These are phyloP conservation scores for Drosophila rhopaloa DNA, from an alignment of 1,140 invertebrate genomes.

Conservation along the genomic window DNA sequence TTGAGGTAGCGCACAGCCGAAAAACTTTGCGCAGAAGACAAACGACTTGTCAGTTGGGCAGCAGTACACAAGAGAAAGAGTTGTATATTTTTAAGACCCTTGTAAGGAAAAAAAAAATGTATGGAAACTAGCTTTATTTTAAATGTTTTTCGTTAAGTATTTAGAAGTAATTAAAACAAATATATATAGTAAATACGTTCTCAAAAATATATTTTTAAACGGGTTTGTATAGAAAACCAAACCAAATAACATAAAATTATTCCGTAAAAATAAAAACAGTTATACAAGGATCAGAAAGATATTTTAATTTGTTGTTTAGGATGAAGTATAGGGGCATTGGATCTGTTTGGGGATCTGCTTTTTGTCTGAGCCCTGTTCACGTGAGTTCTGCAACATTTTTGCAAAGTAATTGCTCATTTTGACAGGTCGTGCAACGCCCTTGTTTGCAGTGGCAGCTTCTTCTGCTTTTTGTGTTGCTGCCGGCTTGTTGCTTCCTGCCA, in stretches of 20 bases:
- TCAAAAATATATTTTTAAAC: no score
- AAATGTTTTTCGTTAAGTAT: no score
- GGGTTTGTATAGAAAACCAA: no score
- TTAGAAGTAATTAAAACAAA: no score
- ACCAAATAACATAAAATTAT: no score
- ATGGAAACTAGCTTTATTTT: no score
- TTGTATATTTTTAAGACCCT: neutral
- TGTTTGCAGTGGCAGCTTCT: conserved; percentile 59
- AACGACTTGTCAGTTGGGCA: conserved; percentile 60
- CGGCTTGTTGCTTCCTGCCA: conserved; percentile 76
- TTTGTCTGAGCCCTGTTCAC: conserved; percentile 48
- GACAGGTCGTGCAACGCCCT: conserved; percentile 79
- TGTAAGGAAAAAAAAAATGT: no score
- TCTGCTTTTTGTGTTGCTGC: conserved; percentile 21
- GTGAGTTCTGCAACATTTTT: conserved; percentile 81
- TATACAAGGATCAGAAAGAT: no score
- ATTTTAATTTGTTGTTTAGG: neutral
- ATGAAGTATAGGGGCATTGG: conserved; percentile 25
- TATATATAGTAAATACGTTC: no score
- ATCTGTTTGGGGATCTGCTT: conserved; percentile 29
- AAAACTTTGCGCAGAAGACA: conserved; percentile 67
- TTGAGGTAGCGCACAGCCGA: conserved; percentile 44
- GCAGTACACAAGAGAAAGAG: conserved; percentile 8
- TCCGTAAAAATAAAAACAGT: no score
- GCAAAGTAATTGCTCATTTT: conserved; percentile 83